Conservation (phyloP, 2,797 vertebrate genomes). For the Labroides dimidiatus region DNA sequence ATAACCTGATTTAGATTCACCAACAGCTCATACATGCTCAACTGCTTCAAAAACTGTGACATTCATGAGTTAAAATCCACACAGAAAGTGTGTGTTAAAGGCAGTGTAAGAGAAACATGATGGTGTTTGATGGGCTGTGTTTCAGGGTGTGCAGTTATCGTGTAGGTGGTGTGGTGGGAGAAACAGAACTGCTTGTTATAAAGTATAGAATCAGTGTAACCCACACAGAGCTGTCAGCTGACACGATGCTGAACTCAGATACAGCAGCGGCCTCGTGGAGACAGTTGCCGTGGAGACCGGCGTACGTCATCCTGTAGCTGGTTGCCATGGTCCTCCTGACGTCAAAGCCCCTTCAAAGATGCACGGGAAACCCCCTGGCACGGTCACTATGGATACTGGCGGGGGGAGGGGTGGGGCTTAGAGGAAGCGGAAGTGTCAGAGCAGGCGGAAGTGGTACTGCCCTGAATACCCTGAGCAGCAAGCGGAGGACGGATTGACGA, state of each 20-base stretch:
- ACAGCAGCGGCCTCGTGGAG: conserved; percentile 75
- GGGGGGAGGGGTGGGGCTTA: conserved; percentile 84
- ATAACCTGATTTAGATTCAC: too few relatives aligned
- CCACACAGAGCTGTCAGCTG: conserved; percentile 63
- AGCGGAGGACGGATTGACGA: conserved; percentile 85
- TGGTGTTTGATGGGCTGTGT: not conserved
- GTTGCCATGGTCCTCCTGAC: conserved; percentile 86
- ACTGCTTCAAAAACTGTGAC: too few relatives aligned
- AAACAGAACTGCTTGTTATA: conserved; percentile 12
- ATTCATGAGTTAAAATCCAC: too few relatives aligned
- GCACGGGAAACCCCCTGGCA: conserved; percentile 81
- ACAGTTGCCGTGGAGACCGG: conserved; percentile 81
- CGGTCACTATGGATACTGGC: conserved; percentile 80
- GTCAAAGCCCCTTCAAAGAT: conserved; percentile 83
- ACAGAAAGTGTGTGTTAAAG: too few relatives aligned
- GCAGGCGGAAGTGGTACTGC: conserved; percentile 90
- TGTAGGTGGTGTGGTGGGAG: conserved; percentile 31
- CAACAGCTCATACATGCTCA: too few relatives aligned
- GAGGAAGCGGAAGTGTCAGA: conserved; percentile 92
- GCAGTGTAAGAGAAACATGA: not conserved
- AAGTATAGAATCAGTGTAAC: conserved; percentile 39
- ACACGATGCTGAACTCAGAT: conserved; percentile 63
- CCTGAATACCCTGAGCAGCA: conserved; percentile 87
- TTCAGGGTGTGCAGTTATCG: conserved; percentile 16
- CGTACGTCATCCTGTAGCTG: conserved; percentile 81